Evolutionary conservation across 2,888 invertebrate genomes (phyloP).

Genomic region (Clunio marinus): DNA sequence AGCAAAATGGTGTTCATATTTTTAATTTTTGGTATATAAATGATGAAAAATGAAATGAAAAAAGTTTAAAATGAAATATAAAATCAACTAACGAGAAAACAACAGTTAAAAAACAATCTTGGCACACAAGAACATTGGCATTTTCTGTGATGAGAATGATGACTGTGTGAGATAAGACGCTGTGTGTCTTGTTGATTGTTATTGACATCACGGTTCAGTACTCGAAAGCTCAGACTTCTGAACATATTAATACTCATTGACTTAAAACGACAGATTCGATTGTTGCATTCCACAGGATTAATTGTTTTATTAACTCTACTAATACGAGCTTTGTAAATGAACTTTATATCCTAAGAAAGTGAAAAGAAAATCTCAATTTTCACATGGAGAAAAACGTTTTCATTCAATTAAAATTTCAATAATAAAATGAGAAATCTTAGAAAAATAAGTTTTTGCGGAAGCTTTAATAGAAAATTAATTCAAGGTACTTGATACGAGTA

Average conservation of each 20-base stretch:
- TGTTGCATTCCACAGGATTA: constrained; percentile 33
- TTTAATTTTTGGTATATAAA: constrained; percentile 30
- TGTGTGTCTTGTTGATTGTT: constrained; percentile 1
- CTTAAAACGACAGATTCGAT: constrained; percentile 28
- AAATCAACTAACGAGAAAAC: constrained; percentile 35
- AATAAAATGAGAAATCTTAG: background rate
- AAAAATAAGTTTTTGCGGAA: background rate
- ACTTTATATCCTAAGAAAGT: constrained; percentile 24
- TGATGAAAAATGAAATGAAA: background rate
- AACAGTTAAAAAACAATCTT: constrained; percentile 28
- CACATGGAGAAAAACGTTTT: too few relatives aligned
- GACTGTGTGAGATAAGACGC: constrained; percentile 14
- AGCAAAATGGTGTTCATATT: background rate
- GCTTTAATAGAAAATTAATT: background rate
- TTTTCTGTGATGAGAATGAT: constrained; percentile 32
- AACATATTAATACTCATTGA: constrained; percentile 13
- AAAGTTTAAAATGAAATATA: constrained; percentile 6
- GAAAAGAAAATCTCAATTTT: constrained; percentile 12
- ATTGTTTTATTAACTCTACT: constrained; percentile 35
- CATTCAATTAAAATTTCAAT: background rate
- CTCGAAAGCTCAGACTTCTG: background rate
- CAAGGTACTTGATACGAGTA: constrained; percentile 26
- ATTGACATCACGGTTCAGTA: constrained; percentile 21
- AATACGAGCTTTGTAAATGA: constrained; percentile 35
- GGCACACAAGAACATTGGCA: constrained; percentile 36